Percentiles rank a stretch among this genome's conserved stretches.
Conservation (phyloP, 2,113 vertebrate species). For the Eurypyga helias region DNA sequence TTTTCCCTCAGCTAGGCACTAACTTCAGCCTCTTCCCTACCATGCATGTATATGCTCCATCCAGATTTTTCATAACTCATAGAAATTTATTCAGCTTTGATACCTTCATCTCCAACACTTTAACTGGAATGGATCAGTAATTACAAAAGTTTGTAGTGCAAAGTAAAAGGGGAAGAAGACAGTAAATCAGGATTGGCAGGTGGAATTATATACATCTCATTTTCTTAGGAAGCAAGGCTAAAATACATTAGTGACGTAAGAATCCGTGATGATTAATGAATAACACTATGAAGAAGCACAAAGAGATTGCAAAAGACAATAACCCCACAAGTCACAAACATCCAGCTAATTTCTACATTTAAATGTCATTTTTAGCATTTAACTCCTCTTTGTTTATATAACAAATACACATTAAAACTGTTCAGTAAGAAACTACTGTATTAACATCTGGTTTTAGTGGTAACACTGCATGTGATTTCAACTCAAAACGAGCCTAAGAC, state of each 20-base stretch:
- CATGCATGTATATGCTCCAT: neutral
- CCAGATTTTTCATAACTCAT: neutral
- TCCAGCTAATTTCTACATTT: neutral
- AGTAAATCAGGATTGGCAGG: neutral
- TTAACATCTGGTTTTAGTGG: neutral
- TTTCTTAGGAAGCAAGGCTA: neutral
- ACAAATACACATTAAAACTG: neutral
- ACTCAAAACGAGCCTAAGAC: neutral
- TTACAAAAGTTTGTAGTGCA: neutral
- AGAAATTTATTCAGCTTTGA: neutral
- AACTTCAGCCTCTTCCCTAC: neutral
- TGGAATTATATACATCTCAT: neutral
- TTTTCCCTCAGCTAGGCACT: neutral
- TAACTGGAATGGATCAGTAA: neutral
- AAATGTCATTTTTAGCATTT: neutral
- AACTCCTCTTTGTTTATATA: neutral
- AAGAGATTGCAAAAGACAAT: neutral
- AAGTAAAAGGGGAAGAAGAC: neutral
- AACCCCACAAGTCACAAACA: fast-evolving
- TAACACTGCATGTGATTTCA: neutral
- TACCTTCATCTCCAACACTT: neutral
- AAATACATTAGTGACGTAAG: neutral
- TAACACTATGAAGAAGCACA: neutral
- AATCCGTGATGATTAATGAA: neutral
- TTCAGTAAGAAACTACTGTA: neutral